These are phyloP conservation scores for Megastigmus dorsalis DNA, from an alignment of 2,888 invertebrate genomes.

Conservation along the genomic window DNA sequence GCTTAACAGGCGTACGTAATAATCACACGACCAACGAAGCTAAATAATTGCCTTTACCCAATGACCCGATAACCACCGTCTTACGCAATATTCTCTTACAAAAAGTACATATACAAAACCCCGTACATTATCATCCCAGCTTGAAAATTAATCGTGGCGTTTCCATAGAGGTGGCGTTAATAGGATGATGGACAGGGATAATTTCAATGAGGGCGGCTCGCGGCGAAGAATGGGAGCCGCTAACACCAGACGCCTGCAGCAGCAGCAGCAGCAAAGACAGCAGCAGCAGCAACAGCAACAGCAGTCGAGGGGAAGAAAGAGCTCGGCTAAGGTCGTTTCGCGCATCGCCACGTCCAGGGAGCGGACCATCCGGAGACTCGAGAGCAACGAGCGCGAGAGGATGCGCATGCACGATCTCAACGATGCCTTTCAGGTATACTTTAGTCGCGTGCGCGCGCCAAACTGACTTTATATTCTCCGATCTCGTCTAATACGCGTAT, in stretches of 20 bases:
- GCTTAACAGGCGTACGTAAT: no score
- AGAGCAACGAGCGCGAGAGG: slow-evolving; percentile 86
- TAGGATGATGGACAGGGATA: slow-evolving; percentile 10
- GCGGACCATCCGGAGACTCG: slow-evolving; percentile 82
- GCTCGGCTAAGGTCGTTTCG: slow-evolving; percentile 16
- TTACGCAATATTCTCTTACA: no score
- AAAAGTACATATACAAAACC: no score
- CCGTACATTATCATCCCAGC: no score
- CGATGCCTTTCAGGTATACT: slow-evolving; percentile 87
- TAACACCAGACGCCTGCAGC: neutral
- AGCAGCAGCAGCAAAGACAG: neutral
- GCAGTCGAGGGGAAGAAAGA: neutral
- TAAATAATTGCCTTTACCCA: no score
- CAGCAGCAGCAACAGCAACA: slow-evolving; percentile 7
- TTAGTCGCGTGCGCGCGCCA: no score
- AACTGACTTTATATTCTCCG: no score
- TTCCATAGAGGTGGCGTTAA: no score
- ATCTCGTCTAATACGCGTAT: no score
- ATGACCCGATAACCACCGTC: no score
- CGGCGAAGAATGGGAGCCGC: neutral
- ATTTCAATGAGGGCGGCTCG: slow-evolving; percentile 17
- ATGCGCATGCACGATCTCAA: slow-evolving; percentile 88
- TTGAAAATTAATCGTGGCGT: no score
- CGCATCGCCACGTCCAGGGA: slow-evolving; percentile 76
- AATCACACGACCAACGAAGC: no score